Base-by-base conservation (phyloP, 1,140 invertebrate genomes). In the Bombus vancouverensis region DNA sequence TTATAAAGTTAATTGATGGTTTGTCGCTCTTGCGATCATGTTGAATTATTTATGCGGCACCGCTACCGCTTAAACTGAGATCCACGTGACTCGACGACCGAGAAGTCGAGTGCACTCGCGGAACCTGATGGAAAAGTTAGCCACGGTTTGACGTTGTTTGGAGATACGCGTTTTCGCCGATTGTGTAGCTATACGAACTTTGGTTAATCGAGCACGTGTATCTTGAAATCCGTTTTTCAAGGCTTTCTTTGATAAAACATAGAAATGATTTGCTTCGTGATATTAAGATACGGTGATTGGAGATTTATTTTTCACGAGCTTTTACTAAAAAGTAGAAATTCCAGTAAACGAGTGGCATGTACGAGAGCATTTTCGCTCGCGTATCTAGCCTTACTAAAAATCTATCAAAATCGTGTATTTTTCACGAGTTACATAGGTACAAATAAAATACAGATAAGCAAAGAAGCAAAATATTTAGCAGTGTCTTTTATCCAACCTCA, bases 1-100 rank as follows among this genome's bases (percentile, higher is more conserved):
- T 53, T 37, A 10, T 13, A 68, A 53, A 76, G 73, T 76, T 74
- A 76, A 83, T 68, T 25, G 42, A 83, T 66, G 81, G 39, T 42
- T 44, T 74, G 25, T 62, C 42, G 71, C n/a, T 73, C 13, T 47
- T 47, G 53, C n/a, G 3, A 28, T 13, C n/a, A 0, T 22, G 25
- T 57, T 81, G 79, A 66, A 66, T 76, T 53, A 83, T 83, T 66
- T 66, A 65, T 65, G 42, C 53, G 32, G 32, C 71, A 15, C 1
- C 12, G n/a, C 8, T 32, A 5, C 9, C 57, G 34, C 13, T 76
- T n/a, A 15, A 39, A 18, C 37, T 5, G 39, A 42, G 37, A 65
- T 13, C 37, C 37, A 1, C 13, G 28, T 65, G 34, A 42, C 13
- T 34, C 2, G 28, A 1, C 28, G 28, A 12, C 34, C 25, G 68